phyloP scores from a whole-genome alignment of 2,113 vertebrate genomes.

The Embiotoca jacksoni region DNA sequence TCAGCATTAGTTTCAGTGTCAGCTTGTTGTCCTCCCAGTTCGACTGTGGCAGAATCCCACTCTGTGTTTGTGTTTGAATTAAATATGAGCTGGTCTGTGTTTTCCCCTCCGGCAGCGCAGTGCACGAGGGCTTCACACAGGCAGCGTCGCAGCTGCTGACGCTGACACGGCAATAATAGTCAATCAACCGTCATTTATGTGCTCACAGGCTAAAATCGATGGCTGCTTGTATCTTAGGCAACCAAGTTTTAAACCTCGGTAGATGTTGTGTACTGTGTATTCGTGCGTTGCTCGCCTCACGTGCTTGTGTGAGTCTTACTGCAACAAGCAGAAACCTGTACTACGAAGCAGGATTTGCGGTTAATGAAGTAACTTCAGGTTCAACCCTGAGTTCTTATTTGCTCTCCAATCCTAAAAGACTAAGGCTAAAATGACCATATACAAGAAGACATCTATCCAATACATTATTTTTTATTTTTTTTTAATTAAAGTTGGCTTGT shows the following conservation, averaged over 20 bases:
- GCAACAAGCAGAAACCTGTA: neutral
- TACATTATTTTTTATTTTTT: too few relatives aligned
- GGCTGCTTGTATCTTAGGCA: constrained; percentile 11
- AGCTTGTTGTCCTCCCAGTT: constrained; percentile 47
- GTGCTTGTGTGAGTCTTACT: neutral
- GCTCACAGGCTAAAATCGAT: constrained; percentile 9
- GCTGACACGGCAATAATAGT: constrained; percentile 27
- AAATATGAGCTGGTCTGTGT: constrained; percentile 70
- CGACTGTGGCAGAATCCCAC: constrained; percentile 28
- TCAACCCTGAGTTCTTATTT: too few relatives aligned
- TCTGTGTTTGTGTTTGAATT: constrained; percentile 62
- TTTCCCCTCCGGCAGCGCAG: constrained; percentile 53
- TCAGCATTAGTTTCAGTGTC: constrained; percentile 25
- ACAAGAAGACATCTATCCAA: too few relatives aligned
- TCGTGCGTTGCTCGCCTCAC: neutral
- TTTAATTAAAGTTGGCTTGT: too few relatives aligned
- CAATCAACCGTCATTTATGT: constrained; percentile 37
- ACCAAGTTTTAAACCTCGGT: neutral
- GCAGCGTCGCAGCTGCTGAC: constrained; percentile 12
- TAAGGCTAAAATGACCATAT: too few relatives aligned
- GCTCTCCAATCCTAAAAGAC: too few relatives aligned
- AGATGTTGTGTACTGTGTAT: neutral
- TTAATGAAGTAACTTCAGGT: too few relatives aligned
- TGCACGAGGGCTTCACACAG: constrained; percentile 22
- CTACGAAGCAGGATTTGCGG: too few relatives aligned